Conservation (phyloP, 2,797 vertebrate genomes). For the Bradypodion pumilum region DNA sequence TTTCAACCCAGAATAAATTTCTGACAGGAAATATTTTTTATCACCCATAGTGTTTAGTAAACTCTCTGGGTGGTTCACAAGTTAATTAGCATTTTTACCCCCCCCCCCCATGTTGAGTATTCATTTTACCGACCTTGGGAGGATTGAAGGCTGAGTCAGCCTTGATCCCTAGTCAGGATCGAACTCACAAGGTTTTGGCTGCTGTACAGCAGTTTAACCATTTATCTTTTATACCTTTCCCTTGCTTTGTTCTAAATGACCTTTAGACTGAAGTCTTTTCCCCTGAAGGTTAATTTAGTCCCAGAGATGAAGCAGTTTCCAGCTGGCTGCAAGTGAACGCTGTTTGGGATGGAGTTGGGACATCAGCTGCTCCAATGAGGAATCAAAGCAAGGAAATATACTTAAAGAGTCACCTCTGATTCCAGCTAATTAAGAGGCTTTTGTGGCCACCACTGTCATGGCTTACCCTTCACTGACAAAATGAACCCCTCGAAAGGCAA, state of each 20-base stretch:
- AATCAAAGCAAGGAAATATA: not conserved
- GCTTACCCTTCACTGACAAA: not conserved
- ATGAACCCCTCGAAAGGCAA: not conserved
- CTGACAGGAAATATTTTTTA: no score
- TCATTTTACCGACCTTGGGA: no score
- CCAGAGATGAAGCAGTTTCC: not conserved
- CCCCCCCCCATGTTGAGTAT: no score
- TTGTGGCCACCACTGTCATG: not conserved
- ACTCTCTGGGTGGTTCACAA: no score
- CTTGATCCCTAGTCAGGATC: no score
- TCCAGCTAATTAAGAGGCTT: conserved; percentile 3
- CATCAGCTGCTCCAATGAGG: not conserved
- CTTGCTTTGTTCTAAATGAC: not conserved
- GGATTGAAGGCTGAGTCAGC: no score
- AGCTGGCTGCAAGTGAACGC: not conserved
- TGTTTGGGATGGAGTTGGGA: not conserved
- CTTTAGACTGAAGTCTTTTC: not conserved
- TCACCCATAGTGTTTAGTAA: no score
- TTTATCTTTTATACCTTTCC: not conserved
- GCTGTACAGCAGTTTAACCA: no score
- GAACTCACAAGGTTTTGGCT: no score
- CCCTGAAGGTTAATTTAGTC: conserved; percentile 12
- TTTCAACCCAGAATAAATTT: no score
- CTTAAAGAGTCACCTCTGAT: not conserved
- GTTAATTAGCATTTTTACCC: no score